Conservation (phyloP, 2,797 vertebrate species). For the Spondyliosoma cantharus region DNA sequence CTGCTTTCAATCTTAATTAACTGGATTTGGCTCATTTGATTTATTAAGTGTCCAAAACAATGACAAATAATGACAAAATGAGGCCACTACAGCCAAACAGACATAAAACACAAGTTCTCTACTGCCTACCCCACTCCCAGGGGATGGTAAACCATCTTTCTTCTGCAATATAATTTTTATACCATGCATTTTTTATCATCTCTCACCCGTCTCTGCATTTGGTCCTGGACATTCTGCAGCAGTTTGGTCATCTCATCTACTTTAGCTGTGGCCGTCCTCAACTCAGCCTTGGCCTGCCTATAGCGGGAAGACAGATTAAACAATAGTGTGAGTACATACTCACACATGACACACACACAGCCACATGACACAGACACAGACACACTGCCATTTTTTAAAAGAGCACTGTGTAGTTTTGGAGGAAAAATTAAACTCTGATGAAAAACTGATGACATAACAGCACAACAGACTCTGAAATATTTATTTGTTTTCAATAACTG, state of each 20-base stretch:
- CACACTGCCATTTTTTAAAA: neutral
- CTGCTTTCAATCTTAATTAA: neutral
- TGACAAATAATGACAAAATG: neutral
- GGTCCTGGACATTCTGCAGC: constrained; percentile 85
- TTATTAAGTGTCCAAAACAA: neutral
- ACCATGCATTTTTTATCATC: neutral
- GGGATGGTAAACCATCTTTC: neutral
- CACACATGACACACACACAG: too few species aligned
- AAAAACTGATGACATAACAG: too few species aligned
- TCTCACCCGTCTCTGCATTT: constrained; percentile 89
- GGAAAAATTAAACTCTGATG: too few species aligned
- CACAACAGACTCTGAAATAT: too few species aligned
- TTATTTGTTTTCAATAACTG: too few species aligned
- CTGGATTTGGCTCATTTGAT: neutral
- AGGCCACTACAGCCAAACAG: neutral
- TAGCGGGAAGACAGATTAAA: constrained; percentile 21
- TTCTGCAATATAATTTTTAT: neutral
- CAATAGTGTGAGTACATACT: rapidly evolving
- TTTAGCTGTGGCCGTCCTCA: constrained; percentile 86
- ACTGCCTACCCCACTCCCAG: neutral
- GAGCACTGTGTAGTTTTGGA: too few species aligned
- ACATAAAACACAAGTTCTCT: neutral
- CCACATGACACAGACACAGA: too few species aligned
- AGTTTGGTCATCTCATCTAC: constrained; percentile 89
- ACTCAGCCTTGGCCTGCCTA: constrained; percentile 90